These are phyloP conservation scores for Pogoniulus pusillus DNA, from an alignment of 2,797 vertebrate species.

Conservation along the genomic window DNA sequence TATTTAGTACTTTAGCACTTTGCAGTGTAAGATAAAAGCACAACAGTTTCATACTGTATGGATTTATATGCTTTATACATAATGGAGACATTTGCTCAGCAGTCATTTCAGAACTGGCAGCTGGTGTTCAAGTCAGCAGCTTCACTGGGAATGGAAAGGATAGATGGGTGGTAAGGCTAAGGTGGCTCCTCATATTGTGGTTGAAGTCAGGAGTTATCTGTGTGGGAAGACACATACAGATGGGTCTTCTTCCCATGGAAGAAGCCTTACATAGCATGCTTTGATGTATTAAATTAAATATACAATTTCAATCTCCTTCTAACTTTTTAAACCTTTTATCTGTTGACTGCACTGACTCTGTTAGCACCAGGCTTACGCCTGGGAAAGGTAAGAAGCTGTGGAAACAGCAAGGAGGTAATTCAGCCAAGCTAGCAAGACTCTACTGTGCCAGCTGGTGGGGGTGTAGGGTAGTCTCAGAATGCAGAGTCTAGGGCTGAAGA, in stretches of 20 bases:
- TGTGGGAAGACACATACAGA: background rate
- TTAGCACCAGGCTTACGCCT: background rate
- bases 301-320: background rate
- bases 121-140: background rate
- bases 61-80: background rate
- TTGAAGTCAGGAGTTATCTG: background rate
- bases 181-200: background rate
- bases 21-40: background rate
- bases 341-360: background rate
- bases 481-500: background rate
- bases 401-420: background rate
- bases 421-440: background rate
- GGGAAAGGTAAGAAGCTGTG: background rate
- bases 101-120: background rate
- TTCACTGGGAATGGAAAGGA: background rate
- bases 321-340: background rate
- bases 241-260: background rate
- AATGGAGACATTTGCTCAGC: background rate
- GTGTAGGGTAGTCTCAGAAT: background rate
- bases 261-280: fast-evolving
- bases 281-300: background rate
- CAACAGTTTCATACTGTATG: background rate
- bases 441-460: background rate
- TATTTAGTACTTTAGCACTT: background rate
- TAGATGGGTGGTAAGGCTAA: background rate